Evolutionary conservation across 2,797 vertebrate species (phyloP), one percentile per base, ranked within the genome.

Genomic region (Sebastes minor): DNA sequence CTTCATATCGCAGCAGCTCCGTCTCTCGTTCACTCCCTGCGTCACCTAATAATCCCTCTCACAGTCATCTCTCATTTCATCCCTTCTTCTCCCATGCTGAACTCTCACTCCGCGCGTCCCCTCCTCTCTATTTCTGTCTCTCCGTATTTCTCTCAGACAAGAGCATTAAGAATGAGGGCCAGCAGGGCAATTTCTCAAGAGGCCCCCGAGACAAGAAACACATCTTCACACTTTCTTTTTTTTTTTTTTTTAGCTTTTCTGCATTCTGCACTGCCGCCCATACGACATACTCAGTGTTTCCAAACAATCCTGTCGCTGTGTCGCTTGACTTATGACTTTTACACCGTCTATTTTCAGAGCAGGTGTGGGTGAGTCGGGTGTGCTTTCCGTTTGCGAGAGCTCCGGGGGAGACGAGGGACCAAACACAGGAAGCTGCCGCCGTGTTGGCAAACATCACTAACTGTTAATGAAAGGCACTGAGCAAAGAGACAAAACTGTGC

Each of bases 11-110:
- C 75, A 22, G 42, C 65, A 12, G 30, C 68, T 74, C 53, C 3
- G 16, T 80, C 67, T 78, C 32, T 32, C 2, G 11, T 14, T 70
- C 81, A 27, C 64, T 64, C 74, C 33, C 32, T 1, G 5, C 14
- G 0, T 80, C 83, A 86, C 86, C 81, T 81, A 86, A 75, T 78
- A 87, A 87, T 85, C 78, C 83, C 49, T 65, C 74, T 68, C 53
- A 22, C 73, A 42, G 62, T 81, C 74, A 59, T 28, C 28, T 67
- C 80, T 82, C 53, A 38, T 86, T 81, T 80, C 76, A 59, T 66
- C 63, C 62, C 53, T 7, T 62, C 71, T 52, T 20, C 77, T 68
- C 57, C 35, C 69, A 66, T 11, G 71, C 53, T 82, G 27, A 75
- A 61, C 84, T 69, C 63, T 59, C 57, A 6, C 70, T 61, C 10